Conservation (phyloP, 2,888 invertebrate species). For the Acanthosepion pharaonis region DNA sequence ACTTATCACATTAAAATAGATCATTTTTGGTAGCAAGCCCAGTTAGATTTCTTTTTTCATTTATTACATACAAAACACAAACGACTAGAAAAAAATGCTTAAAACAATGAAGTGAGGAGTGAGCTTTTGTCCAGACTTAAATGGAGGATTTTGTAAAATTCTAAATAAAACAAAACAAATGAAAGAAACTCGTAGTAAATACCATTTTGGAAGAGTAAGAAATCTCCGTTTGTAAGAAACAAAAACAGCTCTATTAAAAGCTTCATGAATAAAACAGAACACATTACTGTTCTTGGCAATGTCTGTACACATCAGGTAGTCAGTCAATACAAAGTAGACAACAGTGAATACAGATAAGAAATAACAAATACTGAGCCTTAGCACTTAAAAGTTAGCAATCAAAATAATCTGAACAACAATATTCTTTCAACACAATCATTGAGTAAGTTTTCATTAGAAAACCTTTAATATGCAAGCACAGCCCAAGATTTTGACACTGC, state of each 20-base stretch:
- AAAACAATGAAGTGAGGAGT: not conserved
- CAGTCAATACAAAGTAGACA: not conserved
- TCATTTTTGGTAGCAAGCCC: not conserved
- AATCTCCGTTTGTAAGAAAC: not conserved
- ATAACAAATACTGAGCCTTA: not conserved
- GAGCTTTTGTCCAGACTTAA: not conserved
- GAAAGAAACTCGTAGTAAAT: not conserved
- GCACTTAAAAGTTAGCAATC: not conserved
- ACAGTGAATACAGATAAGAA: not conserved
- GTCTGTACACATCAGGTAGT: not conserved
- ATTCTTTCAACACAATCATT: not conserved
- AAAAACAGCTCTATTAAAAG: not conserved
- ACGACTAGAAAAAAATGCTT: not conserved
- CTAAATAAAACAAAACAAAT: not conserved
- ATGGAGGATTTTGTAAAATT: not conserved
- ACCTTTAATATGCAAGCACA: not conserved
- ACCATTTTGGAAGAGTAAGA: not conserved
- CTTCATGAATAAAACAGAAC: constrained; percentile 24
- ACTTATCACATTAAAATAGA: constrained; percentile 11
- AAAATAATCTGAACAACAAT: not conserved
- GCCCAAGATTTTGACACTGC: not conserved
- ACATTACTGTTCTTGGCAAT: not conserved
- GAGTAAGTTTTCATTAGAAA: not conserved
- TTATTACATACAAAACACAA: not conserved
- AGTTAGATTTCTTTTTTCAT: not conserved